Evolutionary conservation across 2,797 vertebrate species (phyloP), one percentile per base, ranked within the genome.

Genomic region (Esox lucius): DNA sequence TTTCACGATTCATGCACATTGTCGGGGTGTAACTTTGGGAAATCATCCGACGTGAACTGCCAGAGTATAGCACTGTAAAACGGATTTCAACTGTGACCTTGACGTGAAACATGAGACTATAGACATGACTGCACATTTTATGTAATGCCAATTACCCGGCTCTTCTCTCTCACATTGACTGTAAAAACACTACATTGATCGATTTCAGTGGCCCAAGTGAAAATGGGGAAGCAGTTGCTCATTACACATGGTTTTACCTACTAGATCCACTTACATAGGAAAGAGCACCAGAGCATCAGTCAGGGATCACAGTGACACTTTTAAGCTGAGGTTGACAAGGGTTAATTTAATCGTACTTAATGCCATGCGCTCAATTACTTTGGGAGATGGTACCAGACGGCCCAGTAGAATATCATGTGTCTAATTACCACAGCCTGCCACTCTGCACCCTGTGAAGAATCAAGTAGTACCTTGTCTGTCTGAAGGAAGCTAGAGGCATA

Each of bases 361-460:
- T 59, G 35, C 53, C 42, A 62, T 49, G 15, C 46, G 59, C 70
- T 62, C n/a, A 48, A 70, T 70, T 62, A 33, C 22, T 31, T 28
- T 64, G 26, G 59, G 24, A 64, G 22, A 71, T 68, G 75, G 49
- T 70, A 76, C 22, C 22, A n/a, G 51, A 11, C 12, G 24, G 17
- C 17, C 15, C 16, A 12, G 19, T 31, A 13, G 16, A 19, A 7
- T 15, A 46, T 53, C 33, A 19, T 9, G 35, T n/a, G 17, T 31
- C 16, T 68, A 68, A 68, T 68, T 68, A 28, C 7, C 49, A 53
- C 8, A 19, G 65, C 15, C 31, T 39, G 35, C 66, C 11, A 7
- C 35, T 22, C 35, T n/a, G 28, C 33, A n/a, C 28, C 64, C 4
- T 5, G 12, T 13, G 1, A 26, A 28, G 13, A 31, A 28, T 35